Conservation (phyloP, 1,140 invertebrate species). For the Lepidurus arcticus region DNA sequence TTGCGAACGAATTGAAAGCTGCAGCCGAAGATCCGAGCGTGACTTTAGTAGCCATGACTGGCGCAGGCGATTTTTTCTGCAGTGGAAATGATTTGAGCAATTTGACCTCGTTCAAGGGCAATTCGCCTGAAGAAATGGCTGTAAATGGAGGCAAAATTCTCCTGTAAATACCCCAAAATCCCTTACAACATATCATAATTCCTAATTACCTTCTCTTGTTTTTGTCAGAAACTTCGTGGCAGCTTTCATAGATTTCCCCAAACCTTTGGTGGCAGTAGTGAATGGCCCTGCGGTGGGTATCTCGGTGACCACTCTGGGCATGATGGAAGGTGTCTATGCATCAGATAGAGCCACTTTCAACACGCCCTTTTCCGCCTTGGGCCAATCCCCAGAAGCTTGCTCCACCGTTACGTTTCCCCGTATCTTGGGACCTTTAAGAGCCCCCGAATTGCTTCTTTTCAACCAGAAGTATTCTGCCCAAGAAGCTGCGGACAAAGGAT, state of each 20-base stretch:
- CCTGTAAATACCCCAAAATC: constrained; percentile 39
- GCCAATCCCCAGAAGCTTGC: constrained; percentile 75
- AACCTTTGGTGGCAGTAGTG: constrained; percentile 77
- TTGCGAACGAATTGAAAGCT: constrained; percentile 59
- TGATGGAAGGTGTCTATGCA: constrained; percentile 86
- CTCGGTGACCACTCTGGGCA: constrained; percentile 67
- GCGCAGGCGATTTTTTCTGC: constrained; percentile 69
- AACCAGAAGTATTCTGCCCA: constrained; percentile 68
- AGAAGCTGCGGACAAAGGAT: constrained; percentile 63
- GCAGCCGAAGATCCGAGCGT: constrained; percentile 59
- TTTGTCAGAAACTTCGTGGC: constrained; percentile 60
- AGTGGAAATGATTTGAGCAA: constrained; percentile 81
- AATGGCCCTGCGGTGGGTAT: constrained; percentile 94
- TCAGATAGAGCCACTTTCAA: constrained; percentile 77
- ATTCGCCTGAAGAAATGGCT: constrained; percentile 45
- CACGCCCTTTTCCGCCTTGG: constrained; percentile 75
- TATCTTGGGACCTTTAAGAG: constrained; percentile 72
- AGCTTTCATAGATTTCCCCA: constrained; percentile 79
- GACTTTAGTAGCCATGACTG: constrained; percentile 63
- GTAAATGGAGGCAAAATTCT: constrained; percentile 45
- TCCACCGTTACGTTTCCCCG: constrained; percentile 75
- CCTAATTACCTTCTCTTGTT: constrained; percentile 38
- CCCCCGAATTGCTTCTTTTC: constrained; percentile 72
- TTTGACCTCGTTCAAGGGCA: constrained; percentile 45
- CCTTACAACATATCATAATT: neutral